phyloP scores from a whole-genome alignment of 2,113 vertebrate genomes.

The Dendropsophus ebraccatus region DNA sequence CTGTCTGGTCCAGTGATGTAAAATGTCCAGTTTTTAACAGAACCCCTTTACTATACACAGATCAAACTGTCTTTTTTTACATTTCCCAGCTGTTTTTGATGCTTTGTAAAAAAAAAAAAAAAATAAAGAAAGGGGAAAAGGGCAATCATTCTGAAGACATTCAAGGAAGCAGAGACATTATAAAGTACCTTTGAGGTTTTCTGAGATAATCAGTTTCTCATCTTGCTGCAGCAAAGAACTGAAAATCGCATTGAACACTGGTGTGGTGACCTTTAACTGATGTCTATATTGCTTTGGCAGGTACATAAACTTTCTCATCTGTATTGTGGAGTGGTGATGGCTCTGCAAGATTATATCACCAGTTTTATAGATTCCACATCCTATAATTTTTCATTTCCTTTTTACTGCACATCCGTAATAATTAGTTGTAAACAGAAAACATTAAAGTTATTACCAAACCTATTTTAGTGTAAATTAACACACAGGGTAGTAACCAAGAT shows the following conservation, averaged over 20 bases:
- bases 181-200: conserved; percentile 49
- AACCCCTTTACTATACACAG: background rate
- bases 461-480: conserved; percentile 18
- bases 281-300: conserved; percentile 56
- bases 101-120: conserved; percentile 23
- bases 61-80: background rate
- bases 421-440: conserved; percentile 32
- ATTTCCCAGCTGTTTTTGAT: background rate
- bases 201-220: conserved; percentile 47
- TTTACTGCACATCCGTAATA: conserved; percentile 37
- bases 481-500: background rate
- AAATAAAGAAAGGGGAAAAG: no score
- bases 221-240: conserved; percentile 44
- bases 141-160: conserved; percentile 2
- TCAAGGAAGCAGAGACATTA: conserved; percentile 21
- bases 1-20: background rate
- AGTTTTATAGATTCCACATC: conserved; percentile 36
- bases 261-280: conserved; percentile 56
- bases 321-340: conserved; percentile 40
- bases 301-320: conserved; percentile 46
- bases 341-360: conserved; percentile 31
- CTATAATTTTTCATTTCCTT: conserved; percentile 11
- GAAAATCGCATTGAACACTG: conserved; percentile 48
- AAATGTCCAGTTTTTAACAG: background rate
- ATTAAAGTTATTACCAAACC: background rate